phyloP scores from a whole-genome alignment of 2,888 invertebrate species.

The Drepanosiphum platanoidis region DNA sequence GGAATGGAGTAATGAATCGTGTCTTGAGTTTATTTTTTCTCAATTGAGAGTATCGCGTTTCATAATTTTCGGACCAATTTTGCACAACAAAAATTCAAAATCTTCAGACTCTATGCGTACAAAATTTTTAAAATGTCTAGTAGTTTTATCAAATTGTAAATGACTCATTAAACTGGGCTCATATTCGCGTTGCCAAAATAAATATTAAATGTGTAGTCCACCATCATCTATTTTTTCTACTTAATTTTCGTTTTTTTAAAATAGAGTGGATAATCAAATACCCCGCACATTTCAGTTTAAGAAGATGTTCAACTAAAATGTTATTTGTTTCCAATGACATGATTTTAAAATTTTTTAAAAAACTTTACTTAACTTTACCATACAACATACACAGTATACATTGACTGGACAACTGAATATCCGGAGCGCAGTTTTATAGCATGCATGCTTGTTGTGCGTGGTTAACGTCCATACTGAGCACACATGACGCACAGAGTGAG shows the following conservation, averaged over 20 bases:
- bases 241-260: conserved; percentile 1
- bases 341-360: too few relatives aligned
- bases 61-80: conserved; percentile 1
- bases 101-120: neutral
- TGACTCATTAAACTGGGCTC: neutral
- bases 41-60: neutral
- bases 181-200: neutral
- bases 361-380: too few relatives aligned
- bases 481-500: neutral
- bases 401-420: neutral
- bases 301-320: neutral
- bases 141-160: conserved; percentile 4
- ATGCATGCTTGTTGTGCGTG: neutral
- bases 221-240: neutral
- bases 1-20: too few relatives aligned
- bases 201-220: neutral
- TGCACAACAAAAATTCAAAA: neutral
- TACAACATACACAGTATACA: neutral
- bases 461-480: neutral
- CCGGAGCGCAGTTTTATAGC: neutral
- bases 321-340: too few relatives aligned
- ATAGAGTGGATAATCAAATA: neutral
- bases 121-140: conserved; percentile 22
- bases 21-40: too few relatives aligned
- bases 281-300: neutral